Percentiles rank a stretch among this genome's conserved stretches.
These are phyloP conservation scores for Tribolium castaneum DNA, from an alignment of 1,140 invertebrate genomes.

Conservation along the genomic window DNA sequence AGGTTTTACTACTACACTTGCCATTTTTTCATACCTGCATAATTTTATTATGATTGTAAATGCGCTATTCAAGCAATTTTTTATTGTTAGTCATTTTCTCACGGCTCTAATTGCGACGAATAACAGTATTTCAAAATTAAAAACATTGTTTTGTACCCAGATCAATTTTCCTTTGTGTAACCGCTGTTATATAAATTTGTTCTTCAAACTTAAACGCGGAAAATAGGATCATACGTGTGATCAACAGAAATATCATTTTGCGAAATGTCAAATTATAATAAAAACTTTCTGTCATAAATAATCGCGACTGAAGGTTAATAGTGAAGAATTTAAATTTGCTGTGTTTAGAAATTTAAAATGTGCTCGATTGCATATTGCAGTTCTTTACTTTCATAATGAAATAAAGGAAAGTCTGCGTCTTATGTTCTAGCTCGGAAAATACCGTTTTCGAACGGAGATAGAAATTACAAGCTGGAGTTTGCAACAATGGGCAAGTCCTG, in stretches of 20 bases:
- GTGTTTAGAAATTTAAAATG: background rate
- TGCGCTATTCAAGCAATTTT: slow-evolving; percentile 19
- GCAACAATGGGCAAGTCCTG: slow-evolving; percentile 18
- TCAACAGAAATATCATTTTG: background rate
- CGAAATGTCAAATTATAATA: background rate
- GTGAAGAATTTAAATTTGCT: background rate
- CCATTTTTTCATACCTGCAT: slow-evolving; percentile 17
- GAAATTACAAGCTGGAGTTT: slow-evolving; percentile 13
- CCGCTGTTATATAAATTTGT: background rate
- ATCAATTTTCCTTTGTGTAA: slow-evolving; percentile 22
- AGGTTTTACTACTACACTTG: background rate
- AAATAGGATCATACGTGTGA: background rate
- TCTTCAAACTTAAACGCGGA: background rate
- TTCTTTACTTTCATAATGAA: background rate
- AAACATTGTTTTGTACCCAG: slow-evolving; percentile 10
- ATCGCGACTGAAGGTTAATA: background rate
- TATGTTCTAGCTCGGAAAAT: slow-evolving; percentile 13
- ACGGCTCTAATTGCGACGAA: slow-evolving; percentile 29
- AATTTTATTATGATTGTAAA: slow-evolving; percentile 34
- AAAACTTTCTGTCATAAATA: background rate
- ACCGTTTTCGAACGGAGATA: slow-evolving; percentile 22
- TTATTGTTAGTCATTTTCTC: slow-evolving; percentile 17
- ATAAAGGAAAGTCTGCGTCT: slow-evolving; percentile 7
- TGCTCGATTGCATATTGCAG: background rate
- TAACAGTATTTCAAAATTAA: slow-evolving; percentile 29